phyloP scores from a whole-genome alignment of 2,797 vertebrate genomes.

The Thamnophis elegans region DNA sequence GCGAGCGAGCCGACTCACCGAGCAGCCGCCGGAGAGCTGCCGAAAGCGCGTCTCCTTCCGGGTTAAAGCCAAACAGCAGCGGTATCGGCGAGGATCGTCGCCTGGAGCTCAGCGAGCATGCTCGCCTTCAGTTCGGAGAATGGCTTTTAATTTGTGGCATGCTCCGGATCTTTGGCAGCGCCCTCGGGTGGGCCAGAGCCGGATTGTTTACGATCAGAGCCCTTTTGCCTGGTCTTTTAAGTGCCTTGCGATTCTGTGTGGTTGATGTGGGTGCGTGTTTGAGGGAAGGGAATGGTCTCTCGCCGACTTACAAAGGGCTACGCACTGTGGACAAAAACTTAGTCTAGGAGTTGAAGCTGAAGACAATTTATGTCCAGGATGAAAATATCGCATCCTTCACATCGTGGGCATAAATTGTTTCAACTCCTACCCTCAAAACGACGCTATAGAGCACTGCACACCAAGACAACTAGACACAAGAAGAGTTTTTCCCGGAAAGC shows the following conservation, averaged over 20 bases:
- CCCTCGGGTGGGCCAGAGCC: not conserved
- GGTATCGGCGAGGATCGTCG: not conserved
- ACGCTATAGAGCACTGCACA: too few relatives aligned
- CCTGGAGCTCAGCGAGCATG: not conserved
- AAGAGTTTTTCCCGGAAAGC: too few relatives aligned
- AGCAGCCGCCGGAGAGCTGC: not conserved
- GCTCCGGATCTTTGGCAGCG: not conserved
- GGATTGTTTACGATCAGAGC: not conserved
- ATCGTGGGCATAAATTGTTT: too few relatives aligned
- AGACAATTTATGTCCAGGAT: too few relatives aligned
- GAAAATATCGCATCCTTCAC: too few relatives aligned
- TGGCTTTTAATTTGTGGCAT: not conserved
- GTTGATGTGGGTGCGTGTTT: not conserved
- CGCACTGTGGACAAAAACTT: too few relatives aligned
- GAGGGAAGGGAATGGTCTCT: not conserved
- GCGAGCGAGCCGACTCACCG: fast-evolving
- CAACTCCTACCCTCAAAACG: too few relatives aligned
- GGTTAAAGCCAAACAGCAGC: not conserved
- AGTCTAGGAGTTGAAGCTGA: too few relatives aligned
- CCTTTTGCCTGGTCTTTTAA: not conserved
- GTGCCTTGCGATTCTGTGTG: not conserved
- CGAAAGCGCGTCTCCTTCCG: not conserved
- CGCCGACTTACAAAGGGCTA: not conserved
- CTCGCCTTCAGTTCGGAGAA: not conserved
- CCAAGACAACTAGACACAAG: too few relatives aligned